These are phyloP conservation scores for Lynx canadensis DNA, from an alignment of 2,113 vertebrate species.

Conservation along the genomic window DNA sequence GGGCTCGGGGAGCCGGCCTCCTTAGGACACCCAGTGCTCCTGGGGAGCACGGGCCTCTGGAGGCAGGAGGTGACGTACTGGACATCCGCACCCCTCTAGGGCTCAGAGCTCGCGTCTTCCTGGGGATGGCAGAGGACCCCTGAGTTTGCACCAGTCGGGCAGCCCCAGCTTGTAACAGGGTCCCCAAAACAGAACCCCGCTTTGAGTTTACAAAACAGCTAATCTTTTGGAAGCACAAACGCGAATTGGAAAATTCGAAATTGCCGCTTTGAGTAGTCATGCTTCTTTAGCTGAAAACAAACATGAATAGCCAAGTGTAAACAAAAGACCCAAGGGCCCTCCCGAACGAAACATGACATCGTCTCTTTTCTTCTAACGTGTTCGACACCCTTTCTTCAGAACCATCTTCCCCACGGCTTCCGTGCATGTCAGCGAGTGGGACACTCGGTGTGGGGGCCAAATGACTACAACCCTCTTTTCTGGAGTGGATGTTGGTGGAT, in stretches of 20 bases:
- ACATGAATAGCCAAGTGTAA: neutral
- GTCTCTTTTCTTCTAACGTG: neutral
- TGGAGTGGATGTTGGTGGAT: accelerated
- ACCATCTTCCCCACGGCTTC: neutral
- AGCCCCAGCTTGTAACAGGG: neutral
- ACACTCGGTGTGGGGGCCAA: neutral
- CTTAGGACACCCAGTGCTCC: neutral
- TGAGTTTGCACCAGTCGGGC: neutral
- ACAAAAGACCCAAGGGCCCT: neutral
- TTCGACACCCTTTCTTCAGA: neutral
- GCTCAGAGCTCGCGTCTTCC: neutral
- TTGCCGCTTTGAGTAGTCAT: neutral
- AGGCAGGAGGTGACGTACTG: neutral
- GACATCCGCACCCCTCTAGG: neutral
- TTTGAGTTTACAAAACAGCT: neutral
- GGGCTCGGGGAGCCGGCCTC: neutral
- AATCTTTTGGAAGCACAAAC: neutral
- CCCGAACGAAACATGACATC: accelerated
- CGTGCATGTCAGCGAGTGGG: accelerated
- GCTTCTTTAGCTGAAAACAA: neutral
- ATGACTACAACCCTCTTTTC: accelerated
- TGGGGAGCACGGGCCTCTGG: neutral
- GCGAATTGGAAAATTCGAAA: neutral
- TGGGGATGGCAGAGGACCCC: neutral
- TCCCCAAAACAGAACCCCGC: no score